Conservation (phyloP, 2,797 vertebrate species). For the Poecilia wingei region DNA sequence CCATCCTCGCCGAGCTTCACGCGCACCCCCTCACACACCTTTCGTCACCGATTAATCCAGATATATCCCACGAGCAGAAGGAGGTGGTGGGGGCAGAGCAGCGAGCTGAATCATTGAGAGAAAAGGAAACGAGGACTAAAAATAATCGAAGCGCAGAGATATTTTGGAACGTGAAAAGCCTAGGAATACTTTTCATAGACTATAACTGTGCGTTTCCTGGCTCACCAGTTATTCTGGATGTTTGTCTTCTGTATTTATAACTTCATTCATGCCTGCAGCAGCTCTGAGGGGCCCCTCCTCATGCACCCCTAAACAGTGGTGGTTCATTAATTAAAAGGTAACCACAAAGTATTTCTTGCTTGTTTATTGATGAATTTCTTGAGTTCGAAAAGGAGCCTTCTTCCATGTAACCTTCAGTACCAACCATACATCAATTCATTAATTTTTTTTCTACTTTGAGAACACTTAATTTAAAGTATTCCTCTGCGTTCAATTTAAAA, state of each 20-base stretch:
- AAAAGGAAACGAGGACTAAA: conserved; percentile 43
- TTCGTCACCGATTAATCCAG: conserved; percentile 65
- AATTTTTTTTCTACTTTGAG: not conserved
- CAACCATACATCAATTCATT: not conserved
- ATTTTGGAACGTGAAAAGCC: conserved; percentile 20
- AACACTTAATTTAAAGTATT: not conserved
- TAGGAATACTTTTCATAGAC: not conserved
- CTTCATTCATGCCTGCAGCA: conserved; percentile 5
- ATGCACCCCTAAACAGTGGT: not conserved
- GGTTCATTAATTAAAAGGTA: not conserved
- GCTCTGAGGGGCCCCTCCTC: not conserved
- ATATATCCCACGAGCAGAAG: conserved; percentile 61
- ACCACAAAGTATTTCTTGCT: not conserved
- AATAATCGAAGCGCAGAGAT: conserved; percentile 40
- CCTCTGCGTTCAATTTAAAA: not conserved
- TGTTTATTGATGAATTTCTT: not conserved
- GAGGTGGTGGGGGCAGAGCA: conserved; percentile 47
- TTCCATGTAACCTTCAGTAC: not conserved
- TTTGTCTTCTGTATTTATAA: not conserved
- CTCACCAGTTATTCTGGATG: not conserved
- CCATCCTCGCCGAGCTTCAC: conserved; percentile 33
- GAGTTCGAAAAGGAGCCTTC: not conserved
- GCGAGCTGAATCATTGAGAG: conserved; percentile 65
- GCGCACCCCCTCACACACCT: conserved; percentile 47
- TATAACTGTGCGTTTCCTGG: not conserved